Evolutionary conservation across 2,113 vertebrate species (phyloP).

Genomic region (Tapirus terrestris): DNA sequence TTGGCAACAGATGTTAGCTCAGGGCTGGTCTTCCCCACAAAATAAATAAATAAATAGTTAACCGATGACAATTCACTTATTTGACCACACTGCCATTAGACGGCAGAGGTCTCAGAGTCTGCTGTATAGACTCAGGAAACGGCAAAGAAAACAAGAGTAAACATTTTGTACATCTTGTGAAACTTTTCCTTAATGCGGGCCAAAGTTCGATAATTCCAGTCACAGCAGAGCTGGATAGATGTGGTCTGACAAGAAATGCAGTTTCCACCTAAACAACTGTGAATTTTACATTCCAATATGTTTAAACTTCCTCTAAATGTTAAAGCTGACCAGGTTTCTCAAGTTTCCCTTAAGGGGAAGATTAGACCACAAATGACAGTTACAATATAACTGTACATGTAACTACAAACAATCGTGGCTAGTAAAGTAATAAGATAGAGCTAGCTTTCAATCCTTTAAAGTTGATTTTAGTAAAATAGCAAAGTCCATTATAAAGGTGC

Average conservation of each 20-base stretch:
- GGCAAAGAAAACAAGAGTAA: slow-evolving; percentile 28
- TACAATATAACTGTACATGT: slow-evolving; percentile 63
- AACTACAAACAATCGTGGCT: slow-evolving; percentile 11
- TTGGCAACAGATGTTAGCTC: too few relatives aligned
- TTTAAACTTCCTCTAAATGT: slow-evolving; percentile 77
- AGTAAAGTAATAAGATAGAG: neutral
- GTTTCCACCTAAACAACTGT: slow-evolving; percentile 71
- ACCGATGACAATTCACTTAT: slow-evolving; percentile 77
- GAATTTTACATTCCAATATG: slow-evolving; percentile 54
- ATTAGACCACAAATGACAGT: slow-evolving; percentile 74
- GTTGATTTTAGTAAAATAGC: neutral
- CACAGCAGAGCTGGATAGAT: slow-evolving; percentile 59
- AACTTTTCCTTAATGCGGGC: slow-evolving; percentile 13
- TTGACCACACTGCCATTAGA: slow-evolving; percentile 76
- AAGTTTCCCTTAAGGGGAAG: slow-evolving; percentile 66
- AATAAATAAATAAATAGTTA: slow-evolving; percentile 59
- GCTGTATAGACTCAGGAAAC: neutral
- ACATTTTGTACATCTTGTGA: slow-evolving; percentile 13
- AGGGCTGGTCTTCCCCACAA: too few relatives aligned
- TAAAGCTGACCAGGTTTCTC: slow-evolving; percentile 71
- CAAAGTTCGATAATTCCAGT: slow-evolving; percentile 34
- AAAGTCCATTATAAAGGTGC: neutral
- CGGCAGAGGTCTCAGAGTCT: slow-evolving; percentile 70
- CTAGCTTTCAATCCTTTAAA: neutral
- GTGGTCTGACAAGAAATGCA: slow-evolving; percentile 60